A percentile compares a stretch with the other conserved stretches of the same genome.
Evolutionary conservation across 2,797 vertebrate genomes (phyloP).

Genomic region (Sarcophilus harrisii): DNA sequence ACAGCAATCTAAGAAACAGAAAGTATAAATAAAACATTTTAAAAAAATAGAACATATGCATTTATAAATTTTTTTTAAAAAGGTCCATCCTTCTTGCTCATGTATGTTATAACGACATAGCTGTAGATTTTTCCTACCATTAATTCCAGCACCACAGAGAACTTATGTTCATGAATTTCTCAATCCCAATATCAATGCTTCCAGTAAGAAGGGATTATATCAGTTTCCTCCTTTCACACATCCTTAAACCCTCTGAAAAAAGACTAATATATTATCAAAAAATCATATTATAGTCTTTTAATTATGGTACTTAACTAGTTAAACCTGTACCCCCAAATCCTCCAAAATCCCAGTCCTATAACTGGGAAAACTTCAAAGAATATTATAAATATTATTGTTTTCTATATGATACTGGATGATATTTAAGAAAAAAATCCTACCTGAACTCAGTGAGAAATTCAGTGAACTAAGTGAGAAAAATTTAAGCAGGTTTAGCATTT

Average conservation of each 20-base stretch:
- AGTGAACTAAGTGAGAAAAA: constrained; percentile 53
- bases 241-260: background rate
- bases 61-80: background rate
- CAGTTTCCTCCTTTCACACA: background rate
- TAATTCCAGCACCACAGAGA: background rate
- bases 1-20: background rate
- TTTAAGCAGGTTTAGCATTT: constrained; percentile 65
- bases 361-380: constrained; percentile 50
- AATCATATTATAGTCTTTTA: constrained; percentile 38
- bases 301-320: constrained; percentile 52
- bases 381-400: constrained; percentile 71
- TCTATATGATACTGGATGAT: constrained; percentile 68
- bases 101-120: too few relatives aligned
- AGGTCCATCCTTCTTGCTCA: background rate
- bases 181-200: constrained; percentile 2
- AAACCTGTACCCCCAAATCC: constrained; percentile 9
- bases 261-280: constrained; percentile 29
- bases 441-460: constrained; percentile 28
- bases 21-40: background rate
- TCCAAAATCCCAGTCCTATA: background rate
- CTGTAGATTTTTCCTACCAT: background rate
- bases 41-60: background rate
- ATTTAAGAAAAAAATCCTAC: constrained; percentile 43
- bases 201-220: background rate
- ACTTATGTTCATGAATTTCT: constrained; percentile 1